These are phyloP conservation scores for Rhinella marina DNA, from an alignment of 2,797 vertebrate species.

Conservation along the genomic window DNA sequence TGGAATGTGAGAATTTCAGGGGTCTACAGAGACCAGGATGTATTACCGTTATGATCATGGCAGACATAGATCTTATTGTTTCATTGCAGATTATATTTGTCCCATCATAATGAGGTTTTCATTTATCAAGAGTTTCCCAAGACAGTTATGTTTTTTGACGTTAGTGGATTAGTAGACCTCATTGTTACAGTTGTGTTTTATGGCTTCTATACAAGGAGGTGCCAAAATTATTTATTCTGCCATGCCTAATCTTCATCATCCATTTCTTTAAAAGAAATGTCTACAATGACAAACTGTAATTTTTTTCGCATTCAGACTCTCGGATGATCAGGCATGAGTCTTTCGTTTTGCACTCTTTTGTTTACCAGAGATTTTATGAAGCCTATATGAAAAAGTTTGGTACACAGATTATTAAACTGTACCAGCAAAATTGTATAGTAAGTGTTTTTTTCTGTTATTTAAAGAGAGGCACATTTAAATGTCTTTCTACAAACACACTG, in stretches of 20 bases:
- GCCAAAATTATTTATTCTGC: not conserved
- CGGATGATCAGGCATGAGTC: no score
- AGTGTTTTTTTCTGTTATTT: no score
- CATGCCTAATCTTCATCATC: not conserved
- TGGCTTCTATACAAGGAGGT: not conserved
- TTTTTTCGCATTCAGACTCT: no score
- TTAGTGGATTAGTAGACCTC: not conserved
- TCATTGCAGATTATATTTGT: not conserved
- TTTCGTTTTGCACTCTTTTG: no score
- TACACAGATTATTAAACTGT: no score
- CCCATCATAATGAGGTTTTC: not conserved
- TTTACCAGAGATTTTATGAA: no score
- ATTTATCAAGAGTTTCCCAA: not conserved
- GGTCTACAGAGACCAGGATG: not conserved
- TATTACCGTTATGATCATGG: constrained; percentile 26
- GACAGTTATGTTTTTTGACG: not conserved
- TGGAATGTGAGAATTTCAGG: not conserved
- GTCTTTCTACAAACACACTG: no score
- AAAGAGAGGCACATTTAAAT: no score
- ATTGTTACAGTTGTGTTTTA: not conserved
- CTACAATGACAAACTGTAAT: no score
- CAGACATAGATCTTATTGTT: constrained; percentile 2
- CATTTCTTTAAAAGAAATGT: no score
- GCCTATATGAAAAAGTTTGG: no score
- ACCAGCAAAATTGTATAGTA: no score